phyloP scores from a whole-genome alignment of 2,113 vertebrate genomes.

The Tamias sibiricus region DNA sequence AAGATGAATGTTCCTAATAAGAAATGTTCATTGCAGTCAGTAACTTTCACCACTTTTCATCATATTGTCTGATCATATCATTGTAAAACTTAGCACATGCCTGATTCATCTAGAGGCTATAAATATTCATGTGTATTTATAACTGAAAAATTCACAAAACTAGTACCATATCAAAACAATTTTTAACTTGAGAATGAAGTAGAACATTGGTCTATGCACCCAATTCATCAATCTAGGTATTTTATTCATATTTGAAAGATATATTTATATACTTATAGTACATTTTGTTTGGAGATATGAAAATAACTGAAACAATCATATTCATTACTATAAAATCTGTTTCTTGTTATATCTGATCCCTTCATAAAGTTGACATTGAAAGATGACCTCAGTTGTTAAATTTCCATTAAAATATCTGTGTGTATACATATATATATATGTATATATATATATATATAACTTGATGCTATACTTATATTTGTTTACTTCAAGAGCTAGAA shows the following conservation, averaged over 20 bases:
- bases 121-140: conserved; percentile 5
- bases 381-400: neutral
- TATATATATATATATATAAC: too few species aligned
- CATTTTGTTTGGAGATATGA: neutral
- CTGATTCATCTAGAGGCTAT: neutral
- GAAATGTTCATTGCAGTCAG: conserved; percentile 4
- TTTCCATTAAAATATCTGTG: neutral
- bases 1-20: neutral
- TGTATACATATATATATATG: neutral
- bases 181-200: neutral
- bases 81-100: neutral
- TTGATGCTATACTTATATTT: neutral
- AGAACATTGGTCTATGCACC: neutral
- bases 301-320: conserved; percentile 1
- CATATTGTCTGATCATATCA: neutral
- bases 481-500: neutral
- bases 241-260: neutral
- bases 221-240: neutral
- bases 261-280: neutral
- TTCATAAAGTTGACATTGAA: neutral
- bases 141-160: conserved; percentile 3
- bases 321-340: neutral
- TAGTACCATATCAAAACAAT: neutral
- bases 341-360: neutral
- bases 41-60: conserved; percentile 17